phyloP scores from a whole-genome alignment of 2,797 vertebrate species.

The Arctocebus calabarensis region DNA sequence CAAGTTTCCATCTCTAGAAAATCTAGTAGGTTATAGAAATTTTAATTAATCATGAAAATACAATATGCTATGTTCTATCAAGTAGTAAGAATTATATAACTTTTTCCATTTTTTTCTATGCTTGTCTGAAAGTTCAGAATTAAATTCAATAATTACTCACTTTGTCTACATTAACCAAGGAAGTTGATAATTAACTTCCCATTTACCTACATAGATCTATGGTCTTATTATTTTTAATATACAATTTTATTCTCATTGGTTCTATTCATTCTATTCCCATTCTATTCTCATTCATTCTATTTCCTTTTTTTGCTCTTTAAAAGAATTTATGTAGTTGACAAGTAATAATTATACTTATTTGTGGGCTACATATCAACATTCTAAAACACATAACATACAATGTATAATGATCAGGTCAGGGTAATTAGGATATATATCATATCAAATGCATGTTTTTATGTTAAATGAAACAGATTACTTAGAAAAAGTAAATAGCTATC shows the following conservation, averaged over 20 bases:
- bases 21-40: not conserved
- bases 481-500: not conserved
- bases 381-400: not conserved
- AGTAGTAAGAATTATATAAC: not conserved
- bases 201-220: not conserved
- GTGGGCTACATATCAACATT: not conserved
- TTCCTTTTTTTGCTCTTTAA: not conserved
- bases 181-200: not conserved
- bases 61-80: not conserved
- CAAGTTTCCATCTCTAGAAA: slow-evolving; percentile 21
- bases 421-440: not conserved
- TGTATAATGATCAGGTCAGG: not conserved
- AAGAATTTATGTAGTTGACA: not conserved
- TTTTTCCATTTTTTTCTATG: not conserved
- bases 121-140: slow-evolving; percentile 12
- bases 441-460: not conserved
- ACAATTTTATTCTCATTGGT: not conserved
- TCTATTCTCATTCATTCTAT: no score
- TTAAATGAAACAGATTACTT: not conserved
- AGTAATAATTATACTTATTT: not conserved
- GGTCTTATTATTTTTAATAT: slow-evolving; percentile 31
- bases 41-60: not conserved
- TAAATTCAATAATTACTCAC: slow-evolving; percentile 9
- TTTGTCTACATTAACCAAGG: not conserved
- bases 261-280: no score